Conservation (phyloP, 2,888 invertebrate species). For the Harpagoxenus sublaevis region DNA sequence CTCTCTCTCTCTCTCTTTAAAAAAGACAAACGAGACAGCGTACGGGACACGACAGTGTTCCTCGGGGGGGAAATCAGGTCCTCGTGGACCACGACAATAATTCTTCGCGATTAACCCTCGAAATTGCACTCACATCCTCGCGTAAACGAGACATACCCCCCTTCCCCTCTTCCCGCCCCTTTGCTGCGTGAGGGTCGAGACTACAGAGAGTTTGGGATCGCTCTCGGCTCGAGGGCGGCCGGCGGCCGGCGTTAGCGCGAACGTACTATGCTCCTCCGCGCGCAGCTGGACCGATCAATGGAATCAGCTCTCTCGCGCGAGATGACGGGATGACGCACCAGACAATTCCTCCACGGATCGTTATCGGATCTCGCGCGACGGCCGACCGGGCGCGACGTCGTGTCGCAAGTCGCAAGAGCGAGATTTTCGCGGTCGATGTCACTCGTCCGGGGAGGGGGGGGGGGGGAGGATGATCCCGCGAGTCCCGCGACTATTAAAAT, state of each 20-base stretch:
- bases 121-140: conserved; percentile 9
- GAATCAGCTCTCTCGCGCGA: conserved; percentile 65
- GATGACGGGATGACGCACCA: conserved; percentile 58
- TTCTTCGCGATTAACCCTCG: not conserved
- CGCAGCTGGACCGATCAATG: conserved; percentile 74
- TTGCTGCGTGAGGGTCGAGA: not conserved
- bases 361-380: not conserved
- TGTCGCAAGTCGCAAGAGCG: not conserved
- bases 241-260: conserved; percentile 31
- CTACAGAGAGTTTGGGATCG: not conserved
- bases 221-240: not conserved
- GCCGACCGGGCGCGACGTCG: no score
- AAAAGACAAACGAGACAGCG: not conserved
- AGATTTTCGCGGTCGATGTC: not conserved
- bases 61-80: conserved; percentile 1
- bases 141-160: conserved; percentile 22
- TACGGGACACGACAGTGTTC: not conserved
- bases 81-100: conserved; percentile 1
- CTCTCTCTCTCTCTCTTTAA: not conserved
- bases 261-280: conserved; percentile 58
- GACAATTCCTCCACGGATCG: conserved; percentile 43
- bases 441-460: no score
- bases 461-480: no score
- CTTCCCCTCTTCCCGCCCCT: not conserved
- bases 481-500: not conserved